phyloP scores from a whole-genome alignment of 2,888 invertebrate genomes.

The Stenodera caucasica region DNA sequence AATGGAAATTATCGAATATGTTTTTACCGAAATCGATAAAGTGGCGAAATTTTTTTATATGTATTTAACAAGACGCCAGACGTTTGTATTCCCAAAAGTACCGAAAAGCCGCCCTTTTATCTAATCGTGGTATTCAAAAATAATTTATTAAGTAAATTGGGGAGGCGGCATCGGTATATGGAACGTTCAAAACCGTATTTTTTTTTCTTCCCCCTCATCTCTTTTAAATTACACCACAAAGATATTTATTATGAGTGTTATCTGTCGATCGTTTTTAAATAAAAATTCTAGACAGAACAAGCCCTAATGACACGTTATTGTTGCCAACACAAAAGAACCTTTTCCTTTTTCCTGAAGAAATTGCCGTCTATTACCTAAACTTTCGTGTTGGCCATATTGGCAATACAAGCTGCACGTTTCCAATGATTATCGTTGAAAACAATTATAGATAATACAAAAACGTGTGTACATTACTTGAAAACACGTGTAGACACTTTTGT shows the following conservation, averaged over 20 bases:
- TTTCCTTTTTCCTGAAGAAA: neutral
- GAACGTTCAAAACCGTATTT: neutral
- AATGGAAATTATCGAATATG: neutral
- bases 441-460: too few relatives aligned
- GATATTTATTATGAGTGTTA: neutral
- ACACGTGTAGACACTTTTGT: too few relatives aligned
- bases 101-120: neutral
- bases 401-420: neutral
- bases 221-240: neutral
- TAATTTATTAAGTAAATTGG: neutral
- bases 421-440: too few relatives aligned
- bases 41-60: too few relatives aligned
- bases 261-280: neutral
- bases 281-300: neutral
- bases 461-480: too few relatives aligned
- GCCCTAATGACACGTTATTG: conserved; percentile 1
- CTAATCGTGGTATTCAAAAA: neutral
- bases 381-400: neutral
- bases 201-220: neutral
- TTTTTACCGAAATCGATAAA: too few relatives aligned
- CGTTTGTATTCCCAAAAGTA: neutral
- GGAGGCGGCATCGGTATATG: neutral
- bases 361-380: neutral
- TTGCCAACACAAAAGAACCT: neutral
- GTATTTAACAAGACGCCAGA: too few relatives aligned